A percentile compares a stretch with the other conserved stretches of the same genome.
phyloP scores from a whole-genome alignment of 2,888 invertebrate genomes.

The Lasioglossum marginatum region DNA sequence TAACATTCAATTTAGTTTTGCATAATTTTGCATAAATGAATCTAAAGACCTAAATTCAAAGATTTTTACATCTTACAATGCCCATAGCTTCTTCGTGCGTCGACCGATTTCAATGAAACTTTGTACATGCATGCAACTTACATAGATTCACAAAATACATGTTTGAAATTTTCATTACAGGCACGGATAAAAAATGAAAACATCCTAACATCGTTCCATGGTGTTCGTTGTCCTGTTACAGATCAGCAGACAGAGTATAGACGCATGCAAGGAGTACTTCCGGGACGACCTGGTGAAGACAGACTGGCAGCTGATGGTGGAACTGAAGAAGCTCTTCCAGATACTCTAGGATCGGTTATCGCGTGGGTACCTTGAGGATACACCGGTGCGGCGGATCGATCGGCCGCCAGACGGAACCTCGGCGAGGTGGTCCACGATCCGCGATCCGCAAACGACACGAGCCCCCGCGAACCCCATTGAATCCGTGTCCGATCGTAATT shows the following conservation, averaged over 20 bases:
- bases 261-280: conserved; percentile 99
- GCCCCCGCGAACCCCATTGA: conserved; percentile 1
- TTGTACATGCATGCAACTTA: no score
- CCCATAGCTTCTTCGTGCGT: no score
- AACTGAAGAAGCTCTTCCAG: conserved; percentile 98
- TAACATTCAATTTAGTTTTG: no score
- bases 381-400: conserved; percentile 19
- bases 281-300: conserved; percentile 98
- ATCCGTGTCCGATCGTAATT: conserved; percentile 29
- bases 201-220: neutral
- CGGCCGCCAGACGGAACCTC: conserved; percentile 5
- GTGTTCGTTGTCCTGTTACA: conserved; percentile 85
- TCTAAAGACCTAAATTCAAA: no score
- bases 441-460: neutral
- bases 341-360: conserved; percentile 89
- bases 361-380: conserved; percentile 27
- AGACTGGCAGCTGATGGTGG: conserved; percentile 99
- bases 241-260: conserved; percentile 99
- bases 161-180: no score
- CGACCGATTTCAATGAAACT: no score
- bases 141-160: no score
- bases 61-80: no score
- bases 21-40: no score
- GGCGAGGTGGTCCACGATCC: conserved; percentile 28
- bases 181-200: no score